Conservation (phyloP, 2,113 vertebrate genomes). For the Percina caprodes region DNA sequence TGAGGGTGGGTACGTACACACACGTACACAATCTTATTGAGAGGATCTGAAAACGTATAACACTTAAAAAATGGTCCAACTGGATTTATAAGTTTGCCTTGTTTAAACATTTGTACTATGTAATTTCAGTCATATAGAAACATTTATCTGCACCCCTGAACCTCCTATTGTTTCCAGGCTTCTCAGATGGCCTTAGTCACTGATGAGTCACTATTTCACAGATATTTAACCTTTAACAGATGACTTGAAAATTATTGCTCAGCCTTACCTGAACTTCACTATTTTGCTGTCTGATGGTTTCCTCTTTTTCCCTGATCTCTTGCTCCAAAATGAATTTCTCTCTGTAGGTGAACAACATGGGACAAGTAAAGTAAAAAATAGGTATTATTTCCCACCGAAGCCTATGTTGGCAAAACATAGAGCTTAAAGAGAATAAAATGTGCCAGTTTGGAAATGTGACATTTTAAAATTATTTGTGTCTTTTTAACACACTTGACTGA, state of each 20-base stretch:
- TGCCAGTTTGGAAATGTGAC: neutral
- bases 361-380: neutral
- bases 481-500: neutral
- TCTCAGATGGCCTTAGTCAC: neutral
- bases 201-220: neutral
- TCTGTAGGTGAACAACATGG: conserved; percentile 70
- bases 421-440: neutral
- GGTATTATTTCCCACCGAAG: neutral
- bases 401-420: neutral
- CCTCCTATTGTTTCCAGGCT: neutral
- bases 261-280: conserved; percentile 91
- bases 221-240: neutral
- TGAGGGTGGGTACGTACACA: conserved; percentile 69
- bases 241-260: neutral
- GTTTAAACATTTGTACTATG: neutral
- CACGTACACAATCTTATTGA: neutral
- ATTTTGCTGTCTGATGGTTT: conserved; percentile 90
- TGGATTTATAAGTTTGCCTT: neutral
- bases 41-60: neutral
- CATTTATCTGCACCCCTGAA: neutral
- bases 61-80: neutral
- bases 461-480: conserved; percentile 3
- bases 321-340: conserved; percentile 94
- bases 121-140: neutral
- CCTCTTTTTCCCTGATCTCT: conserved; percentile 93